Base-by-base conservation (phyloP, 1,140 invertebrate genomes). In the Drosophila sp. region DNA sequence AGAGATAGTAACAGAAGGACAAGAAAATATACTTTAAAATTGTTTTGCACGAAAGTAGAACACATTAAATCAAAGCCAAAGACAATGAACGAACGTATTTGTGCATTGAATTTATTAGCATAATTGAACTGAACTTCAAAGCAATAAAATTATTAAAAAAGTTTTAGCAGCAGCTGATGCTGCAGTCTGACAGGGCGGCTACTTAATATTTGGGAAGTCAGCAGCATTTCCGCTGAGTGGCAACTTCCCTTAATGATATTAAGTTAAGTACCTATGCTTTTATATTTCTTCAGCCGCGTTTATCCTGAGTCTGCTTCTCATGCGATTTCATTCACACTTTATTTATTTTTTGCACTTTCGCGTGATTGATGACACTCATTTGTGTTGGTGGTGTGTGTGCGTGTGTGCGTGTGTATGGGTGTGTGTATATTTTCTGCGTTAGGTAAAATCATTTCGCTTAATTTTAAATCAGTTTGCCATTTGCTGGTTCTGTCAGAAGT, bases 401-500 rank as follows among this genome's bases (percentile, higher is more conserved):
- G 61, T 50, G 80, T 34, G 48, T 46, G 46, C 41, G 48, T 69
- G 62, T 57, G 53, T 64, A 58, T 59, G 32, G 34, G 29, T 21
- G 48, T 58, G 21, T 32, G 34, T 48, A 13, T 51, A 18, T 16
- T 1, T 25, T 40, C 27, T 36, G 50, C 50, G 73, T 64, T 83
- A 75, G 69, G 69, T 74, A 89, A 83, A 78, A 70, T 89, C 82
- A 89, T 89, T 89, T 79, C 82, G 84, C 76, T 89, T 89, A 89
- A 89, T 89, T 89, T 89, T 89, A 89, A 89, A 89, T 89, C 83
- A 89, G 83, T 89, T 89, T 89, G 76, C 84, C 87, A 89, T 89
- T 89, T 89, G 70, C 67, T 66, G 58, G 45, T n/a, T n/a, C 54
- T 48, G 21, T 21, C n/a, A 14, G 54, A 78, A 78, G 57, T 76